A percentile compares a stretch with the other conserved stretches of the same genome.
Conservation (phyloP, 2,797 vertebrate genomes). For the Sciurus vulgaris region DNA sequence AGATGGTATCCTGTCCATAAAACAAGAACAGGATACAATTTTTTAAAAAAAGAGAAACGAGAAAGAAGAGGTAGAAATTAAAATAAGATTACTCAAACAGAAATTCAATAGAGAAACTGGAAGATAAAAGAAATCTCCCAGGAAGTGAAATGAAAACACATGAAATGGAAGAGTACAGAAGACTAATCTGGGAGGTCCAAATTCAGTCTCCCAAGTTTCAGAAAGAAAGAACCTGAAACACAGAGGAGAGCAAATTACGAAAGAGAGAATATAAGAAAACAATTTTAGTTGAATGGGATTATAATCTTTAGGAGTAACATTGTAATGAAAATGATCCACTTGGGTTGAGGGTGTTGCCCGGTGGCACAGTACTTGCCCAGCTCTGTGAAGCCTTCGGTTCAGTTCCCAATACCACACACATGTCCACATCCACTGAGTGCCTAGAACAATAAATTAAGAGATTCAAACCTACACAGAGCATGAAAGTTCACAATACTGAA, state of each 20-base stretch:
- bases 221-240: constrained; percentile 1
- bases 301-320: not conserved
- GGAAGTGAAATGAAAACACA: not conserved
- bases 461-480: not conserved
- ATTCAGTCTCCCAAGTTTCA: not conserved
- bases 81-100: not conserved
- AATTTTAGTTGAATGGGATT: not conserved
- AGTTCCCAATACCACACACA: too few species aligned
- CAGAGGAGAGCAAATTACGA: not conserved
- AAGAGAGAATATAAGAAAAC: not conserved
- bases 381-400: too few species aligned
- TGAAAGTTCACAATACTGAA: not conserved
- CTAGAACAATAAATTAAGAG: not conserved
- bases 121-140: constrained; percentile 6
- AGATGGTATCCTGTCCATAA: not conserved
- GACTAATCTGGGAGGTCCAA: not conserved
- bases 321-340: not conserved
- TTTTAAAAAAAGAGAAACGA: not conserved
- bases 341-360: not conserved
- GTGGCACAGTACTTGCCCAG: not conserved
- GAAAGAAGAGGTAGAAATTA: not conserved
- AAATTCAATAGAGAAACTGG: constrained; percentile 24
- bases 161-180: not conserved
- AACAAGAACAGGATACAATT: not conserved
- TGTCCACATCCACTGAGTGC: not conserved